Conservation (phyloP, 2,888 invertebrate species). For the Mythimna impura region DNA sequence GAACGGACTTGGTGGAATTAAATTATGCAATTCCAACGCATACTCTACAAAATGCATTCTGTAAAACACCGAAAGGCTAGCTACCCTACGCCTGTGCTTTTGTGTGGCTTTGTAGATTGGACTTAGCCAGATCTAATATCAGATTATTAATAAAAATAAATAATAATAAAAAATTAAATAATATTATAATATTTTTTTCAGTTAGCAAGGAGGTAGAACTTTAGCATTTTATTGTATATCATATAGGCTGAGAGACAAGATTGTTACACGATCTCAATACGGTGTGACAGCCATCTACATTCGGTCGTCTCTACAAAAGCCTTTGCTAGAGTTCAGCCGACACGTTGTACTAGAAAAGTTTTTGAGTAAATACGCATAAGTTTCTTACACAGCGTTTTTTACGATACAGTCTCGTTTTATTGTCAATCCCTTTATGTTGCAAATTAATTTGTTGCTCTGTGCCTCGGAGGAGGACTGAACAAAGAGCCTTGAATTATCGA, state of each 20-base stretch:
- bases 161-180: too few relatives aligned
- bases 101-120: too few relatives aligned
- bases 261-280: background rate
- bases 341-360: constrained; percentile 67
- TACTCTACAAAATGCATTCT: too few relatives aligned
- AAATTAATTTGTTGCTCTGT: constrained; percentile 61
- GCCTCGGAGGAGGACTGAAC: constrained; percentile 17
- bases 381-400: constrained; percentile 52
- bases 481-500: constrained; percentile 40
- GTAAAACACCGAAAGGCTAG: too few relatives aligned
- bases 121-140: too few relatives aligned
- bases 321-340: constrained; percentile 58
- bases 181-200: too few relatives aligned
- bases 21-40: too few relatives aligned
- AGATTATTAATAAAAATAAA: too few relatives aligned
- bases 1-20: too few relatives aligned
- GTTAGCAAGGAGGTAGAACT: too few relatives aligned
- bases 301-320: constrained; percentile 58
- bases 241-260: background rate
- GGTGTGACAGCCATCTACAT: constrained; percentile 50
- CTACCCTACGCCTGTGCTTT: too few relatives aligned
- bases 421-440: constrained; percentile 56
- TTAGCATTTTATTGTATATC: too few relatives aligned
- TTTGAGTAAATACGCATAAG: constrained; percentile 64
- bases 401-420: constrained; percentile 54